phyloP scores from a whole-genome alignment of 2,888 invertebrate genomes.

The Ennomos erosarius region DNA sequence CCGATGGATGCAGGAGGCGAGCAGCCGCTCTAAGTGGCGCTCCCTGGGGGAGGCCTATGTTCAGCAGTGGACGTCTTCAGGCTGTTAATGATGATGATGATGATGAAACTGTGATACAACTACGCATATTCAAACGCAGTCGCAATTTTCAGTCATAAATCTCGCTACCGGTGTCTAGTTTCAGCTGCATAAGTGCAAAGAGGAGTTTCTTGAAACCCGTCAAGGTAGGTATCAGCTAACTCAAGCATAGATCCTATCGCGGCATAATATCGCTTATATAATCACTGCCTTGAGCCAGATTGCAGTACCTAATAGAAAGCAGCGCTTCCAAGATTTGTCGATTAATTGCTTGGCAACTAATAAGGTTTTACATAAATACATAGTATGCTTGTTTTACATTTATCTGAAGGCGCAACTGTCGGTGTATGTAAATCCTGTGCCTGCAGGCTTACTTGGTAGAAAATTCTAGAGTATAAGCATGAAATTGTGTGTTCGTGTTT shows the following conservation, averaged over 20 bases:
- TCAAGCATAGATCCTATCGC: conserved; percentile 27
- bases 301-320: conserved; percentile 30
- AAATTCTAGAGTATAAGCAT: too few species aligned
- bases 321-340: conserved; percentile 25
- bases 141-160: conserved; percentile 15
- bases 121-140: conserved; percentile 7
- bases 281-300: conserved; percentile 43
- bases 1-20: too few species aligned
- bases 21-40: too few species aligned
- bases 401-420: conserved; percentile 6
- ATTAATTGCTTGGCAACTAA: conserved; percentile 15
- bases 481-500: too few species aligned
- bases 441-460: background rate
- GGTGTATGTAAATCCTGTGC: conserved; percentile 10
- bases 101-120: too few species aligned
- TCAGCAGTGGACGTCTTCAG: too few species aligned
- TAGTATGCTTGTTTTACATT: conserved; percentile 9
- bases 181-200: conserved; percentile 12
- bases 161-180: conserved; percentile 11
- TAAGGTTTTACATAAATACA: conserved; percentile 15
- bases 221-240: conserved; percentile 3
- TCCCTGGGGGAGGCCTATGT: too few species aligned
- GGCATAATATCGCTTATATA: conserved; percentile 32
- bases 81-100: too few species aligned
- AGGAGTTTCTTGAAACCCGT: conserved; percentile 11